Evolutionary conservation across 2,888 invertebrate genomes (phyloP).

Genomic region (Idaea aversata): DNA sequence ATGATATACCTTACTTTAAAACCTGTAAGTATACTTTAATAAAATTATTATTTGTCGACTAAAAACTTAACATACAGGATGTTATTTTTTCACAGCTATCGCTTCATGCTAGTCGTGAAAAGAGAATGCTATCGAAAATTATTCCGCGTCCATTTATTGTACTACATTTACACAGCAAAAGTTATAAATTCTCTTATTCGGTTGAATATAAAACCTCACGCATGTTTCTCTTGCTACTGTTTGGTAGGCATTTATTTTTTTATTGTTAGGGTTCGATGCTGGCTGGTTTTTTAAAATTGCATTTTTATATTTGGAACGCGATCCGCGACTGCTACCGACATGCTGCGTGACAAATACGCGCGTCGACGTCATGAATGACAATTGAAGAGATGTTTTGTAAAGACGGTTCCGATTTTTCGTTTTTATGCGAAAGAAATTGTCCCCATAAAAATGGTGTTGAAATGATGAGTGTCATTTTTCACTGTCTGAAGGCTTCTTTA

Average conservation of each 20-base stretch:
- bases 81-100: neutral
- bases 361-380: conserved; percentile 78
- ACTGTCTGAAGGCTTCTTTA: conserved; percentile 71
- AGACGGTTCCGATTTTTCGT: conserved; percentile 54
- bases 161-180: neutral
- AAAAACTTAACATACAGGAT: neutral
- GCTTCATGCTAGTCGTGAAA: neutral
- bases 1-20: no score
- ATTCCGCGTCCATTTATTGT: neutral
- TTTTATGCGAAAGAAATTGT: conserved; percentile 79
- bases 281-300: conserved; percentile 75
- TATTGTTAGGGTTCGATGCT: conserved; percentile 70
- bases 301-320: conserved; percentile 79
- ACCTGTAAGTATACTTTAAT: no score
- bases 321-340: conserved; percentile 65
- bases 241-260: conserved; percentile 66
- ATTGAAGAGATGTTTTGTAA: conserved; percentile 79
- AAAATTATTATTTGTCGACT: neutral
- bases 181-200: conserved; percentile 25
- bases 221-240: conserved; percentile 55
- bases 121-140: neutral
- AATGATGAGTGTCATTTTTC: conserved; percentile 78
- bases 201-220: conserved; percentile 42
- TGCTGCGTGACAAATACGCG: conserved; percentile 78
- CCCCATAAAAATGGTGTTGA: conserved; percentile 75